Percentiles rank a stretch among this genome's conserved stretches.
Conservation (phyloP, 2,113 vertebrate species). For the Bothrops jararaca region DNA sequence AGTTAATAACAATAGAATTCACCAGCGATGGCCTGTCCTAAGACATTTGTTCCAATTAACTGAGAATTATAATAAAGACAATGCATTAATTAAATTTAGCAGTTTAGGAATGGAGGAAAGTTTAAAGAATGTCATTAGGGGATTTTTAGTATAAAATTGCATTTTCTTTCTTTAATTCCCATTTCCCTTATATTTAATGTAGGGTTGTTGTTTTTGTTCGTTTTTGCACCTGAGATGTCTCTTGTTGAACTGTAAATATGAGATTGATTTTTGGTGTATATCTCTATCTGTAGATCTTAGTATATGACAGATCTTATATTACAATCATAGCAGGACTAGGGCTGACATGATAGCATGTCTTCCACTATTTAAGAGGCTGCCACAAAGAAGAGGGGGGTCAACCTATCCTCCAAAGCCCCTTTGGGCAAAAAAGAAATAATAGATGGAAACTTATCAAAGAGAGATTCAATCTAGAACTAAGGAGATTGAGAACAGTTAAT, state of each 20-base stretch:
- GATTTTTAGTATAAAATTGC: neutral
- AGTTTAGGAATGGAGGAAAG: neutral
- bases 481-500: neutral
- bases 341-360: too few relatives aligned
- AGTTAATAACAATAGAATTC: neutral
- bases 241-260: neutral
- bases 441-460: neutral
- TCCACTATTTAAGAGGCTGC: neutral
- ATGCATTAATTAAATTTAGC: neutral
- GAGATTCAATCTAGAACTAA: neutral
- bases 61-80: neutral
- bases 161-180: neutral
- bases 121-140: neutral
- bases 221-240: neutral
- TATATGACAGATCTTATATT: too few relatives aligned
- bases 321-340: neutral
- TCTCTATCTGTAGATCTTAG: too few relatives aligned
- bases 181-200: neutral
- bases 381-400: neutral
- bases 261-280: neutral
- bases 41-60: neutral
- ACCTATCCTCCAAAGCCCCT: neutral
- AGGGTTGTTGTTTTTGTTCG: neutral
- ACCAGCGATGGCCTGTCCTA: neutral
- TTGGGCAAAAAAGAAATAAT: neutral